Percentiles rank a stretch among this genome's conserved stretches.
Conservation (phyloP, 2,113 vertebrate species). For the Callocephalon fimbriatum region DNA sequence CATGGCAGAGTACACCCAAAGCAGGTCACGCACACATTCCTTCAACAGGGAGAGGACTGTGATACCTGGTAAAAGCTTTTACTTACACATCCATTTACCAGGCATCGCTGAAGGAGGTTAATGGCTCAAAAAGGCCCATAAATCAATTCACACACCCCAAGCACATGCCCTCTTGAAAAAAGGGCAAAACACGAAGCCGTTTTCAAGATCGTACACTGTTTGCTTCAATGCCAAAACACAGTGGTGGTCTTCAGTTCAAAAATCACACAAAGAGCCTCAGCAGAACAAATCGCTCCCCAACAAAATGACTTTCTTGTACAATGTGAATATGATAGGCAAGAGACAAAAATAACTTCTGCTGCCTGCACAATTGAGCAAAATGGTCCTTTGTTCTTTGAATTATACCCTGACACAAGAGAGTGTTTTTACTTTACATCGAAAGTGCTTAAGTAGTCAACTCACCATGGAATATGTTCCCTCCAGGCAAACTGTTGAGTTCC, state of each 20-base stretch:
- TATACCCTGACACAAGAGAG: constrained; percentile 60
- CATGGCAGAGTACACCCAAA: neutral
- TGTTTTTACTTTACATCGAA: constrained; percentile 68
- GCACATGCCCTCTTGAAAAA: neutral
- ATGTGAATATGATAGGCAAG: constrained; percentile 36
- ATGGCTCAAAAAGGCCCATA: neutral
- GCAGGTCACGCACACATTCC: neutral
- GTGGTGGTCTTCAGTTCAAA: constrained; percentile 50
- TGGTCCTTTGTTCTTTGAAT: constrained; percentile 63
- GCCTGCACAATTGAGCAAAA: constrained; percentile 67
- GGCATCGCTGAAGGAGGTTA: neutral
- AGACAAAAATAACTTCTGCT: constrained; percentile 64
- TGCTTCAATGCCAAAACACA: constrained; percentile 25
- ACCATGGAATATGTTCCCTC: constrained; percentile 52
- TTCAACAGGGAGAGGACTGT: neutral
- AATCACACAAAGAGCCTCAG: constrained; percentile 27
- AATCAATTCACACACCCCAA: neutral
- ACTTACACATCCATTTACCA: constrained; percentile 21
- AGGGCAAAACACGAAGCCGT: constrained; percentile 35
- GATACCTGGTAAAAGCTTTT: neutral
- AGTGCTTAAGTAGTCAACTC: constrained; percentile 65
- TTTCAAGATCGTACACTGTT: constrained; percentile 6
- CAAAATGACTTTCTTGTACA: constrained; percentile 43
- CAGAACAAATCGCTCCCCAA: constrained; percentile 21
- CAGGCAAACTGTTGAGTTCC: constrained; percentile 45